Conservation (phyloP, 2,888 invertebrate species). For the Noctua janthina region DNA sequence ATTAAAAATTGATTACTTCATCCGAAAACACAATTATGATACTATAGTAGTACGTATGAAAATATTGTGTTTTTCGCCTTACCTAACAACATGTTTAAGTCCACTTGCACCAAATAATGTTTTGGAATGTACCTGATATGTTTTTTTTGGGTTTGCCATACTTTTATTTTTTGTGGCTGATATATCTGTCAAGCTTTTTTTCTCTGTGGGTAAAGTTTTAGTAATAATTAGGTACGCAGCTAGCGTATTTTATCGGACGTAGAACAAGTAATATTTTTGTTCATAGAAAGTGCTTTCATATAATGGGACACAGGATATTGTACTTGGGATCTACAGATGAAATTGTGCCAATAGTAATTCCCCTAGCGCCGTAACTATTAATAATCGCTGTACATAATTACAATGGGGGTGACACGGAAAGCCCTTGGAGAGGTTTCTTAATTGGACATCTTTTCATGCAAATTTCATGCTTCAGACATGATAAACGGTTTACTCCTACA, state of each 20-base stretch:
- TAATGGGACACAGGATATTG: too few relatives aligned
- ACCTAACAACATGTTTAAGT: background rate
- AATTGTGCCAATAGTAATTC: background rate
- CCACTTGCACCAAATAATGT: background rate
- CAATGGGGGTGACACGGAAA: background rate
- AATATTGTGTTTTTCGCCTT: background rate
- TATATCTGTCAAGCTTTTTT: background rate
- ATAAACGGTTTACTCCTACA: background rate
- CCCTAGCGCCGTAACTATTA: background rate
- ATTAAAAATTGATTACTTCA: background rate
- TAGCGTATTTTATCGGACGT: background rate
- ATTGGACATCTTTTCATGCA: background rate
- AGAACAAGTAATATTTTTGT: background rate
- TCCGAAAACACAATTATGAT: background rate
- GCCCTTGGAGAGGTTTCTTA: background rate
- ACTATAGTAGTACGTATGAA: background rate
- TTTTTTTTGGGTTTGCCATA: background rate
- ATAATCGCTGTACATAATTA: background rate
- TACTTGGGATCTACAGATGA: background rate
- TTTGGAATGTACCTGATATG: background rate
- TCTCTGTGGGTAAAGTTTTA: background rate
- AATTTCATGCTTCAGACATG: background rate
- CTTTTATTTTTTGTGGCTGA: background rate
- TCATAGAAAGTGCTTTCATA: too few relatives aligned
- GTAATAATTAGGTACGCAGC: background rate